Evolutionary conservation across 2,113 vertebrate genomes (phyloP).

Genomic region (Microcebus jonahi): DNA sequence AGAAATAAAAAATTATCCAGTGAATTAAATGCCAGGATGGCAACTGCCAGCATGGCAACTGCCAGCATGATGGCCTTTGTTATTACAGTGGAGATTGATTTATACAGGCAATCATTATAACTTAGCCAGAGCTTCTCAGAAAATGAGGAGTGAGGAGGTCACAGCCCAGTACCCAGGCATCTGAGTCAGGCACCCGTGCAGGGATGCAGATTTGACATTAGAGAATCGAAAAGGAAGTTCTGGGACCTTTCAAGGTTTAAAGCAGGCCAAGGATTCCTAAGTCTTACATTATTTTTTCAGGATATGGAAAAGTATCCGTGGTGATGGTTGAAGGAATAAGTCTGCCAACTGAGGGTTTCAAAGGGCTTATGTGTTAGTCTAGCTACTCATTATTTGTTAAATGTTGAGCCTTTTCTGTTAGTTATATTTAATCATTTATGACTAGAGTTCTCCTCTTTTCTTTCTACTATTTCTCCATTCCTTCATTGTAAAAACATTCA

Average conservation of each 20-base stretch:
- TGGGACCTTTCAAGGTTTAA: not conserved
- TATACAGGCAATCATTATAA: not conserved
- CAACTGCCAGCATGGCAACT: not conserved
- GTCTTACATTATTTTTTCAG: not conserved
- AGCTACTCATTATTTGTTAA: not conserved
- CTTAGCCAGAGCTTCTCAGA: not conserved
- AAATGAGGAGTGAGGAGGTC: not conserved
- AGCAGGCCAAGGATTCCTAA: not conserved
- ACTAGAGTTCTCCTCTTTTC: not conserved
- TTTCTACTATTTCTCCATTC: not conserved
- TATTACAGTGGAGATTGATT: not conserved
- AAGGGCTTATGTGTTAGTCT: not conserved
- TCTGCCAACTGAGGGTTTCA: not conserved
- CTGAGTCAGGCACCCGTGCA: not conserved
- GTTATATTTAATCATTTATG: not conserved
- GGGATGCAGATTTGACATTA: not conserved
- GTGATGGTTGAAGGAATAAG: not conserved
- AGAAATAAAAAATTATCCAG: not conserved
- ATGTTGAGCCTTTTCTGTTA: not conserved
- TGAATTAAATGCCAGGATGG: not conserved
- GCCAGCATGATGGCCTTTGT: not conserved
- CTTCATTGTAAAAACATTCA: not conserved
- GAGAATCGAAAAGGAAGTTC: not conserved
- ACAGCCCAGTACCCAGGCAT: not conserved
- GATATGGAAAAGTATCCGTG: not conserved